A percentile compares a stretch with the other conserved stretches of the same genome.
Conservation (phyloP, 2,797 vertebrate genomes). For the Philypnodon macrostomus region DNA sequence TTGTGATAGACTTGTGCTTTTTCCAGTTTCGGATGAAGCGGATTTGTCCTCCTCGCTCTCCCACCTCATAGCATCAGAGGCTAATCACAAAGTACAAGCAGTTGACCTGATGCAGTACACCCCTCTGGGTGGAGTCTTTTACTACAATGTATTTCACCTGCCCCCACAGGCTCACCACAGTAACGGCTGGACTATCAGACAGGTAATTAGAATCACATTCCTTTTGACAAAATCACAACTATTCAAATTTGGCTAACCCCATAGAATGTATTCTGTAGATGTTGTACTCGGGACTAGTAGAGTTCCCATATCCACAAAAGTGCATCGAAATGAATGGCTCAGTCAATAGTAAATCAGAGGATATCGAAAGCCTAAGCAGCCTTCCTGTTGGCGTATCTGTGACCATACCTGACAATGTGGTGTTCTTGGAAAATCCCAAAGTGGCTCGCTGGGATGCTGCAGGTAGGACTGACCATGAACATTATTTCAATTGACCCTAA, state of each 20-base stretch:
- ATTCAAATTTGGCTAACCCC: too few species aligned
- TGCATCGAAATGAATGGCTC: constrained; percentile 19
- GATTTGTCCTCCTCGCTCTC: background rate
- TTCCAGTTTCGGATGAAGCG: constrained; percentile 33
- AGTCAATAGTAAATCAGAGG: constrained; percentile 33
- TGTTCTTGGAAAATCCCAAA: constrained; percentile 81
- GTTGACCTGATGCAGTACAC: constrained; percentile 81
- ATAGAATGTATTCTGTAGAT: constrained; percentile 72
- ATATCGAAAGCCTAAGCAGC: constrained; percentile 25
- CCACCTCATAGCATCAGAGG: background rate
- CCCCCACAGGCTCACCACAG: constrained; percentile 76
- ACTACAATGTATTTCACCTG: constrained; percentile 77
- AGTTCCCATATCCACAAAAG: constrained; percentile 69
- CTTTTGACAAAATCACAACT: too few species aligned
- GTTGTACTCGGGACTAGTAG: constrained; percentile 70
- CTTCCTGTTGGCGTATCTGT: constrained; percentile 75
- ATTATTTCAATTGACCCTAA: background rate
- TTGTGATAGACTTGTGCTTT: background rate
- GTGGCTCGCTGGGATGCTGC: constrained; percentile 83
- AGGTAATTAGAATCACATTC: constrained; percentile 75
- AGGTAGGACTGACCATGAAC: constrained; percentile 62
- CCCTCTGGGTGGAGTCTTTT: constrained; percentile 85
- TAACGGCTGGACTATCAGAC: constrained; percentile 81
- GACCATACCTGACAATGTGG: constrained; percentile 64
- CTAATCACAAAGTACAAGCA: constrained; percentile 18